Conservation (phyloP, 37 sponge, comb jelly and placozoan species). For the Oscarella lobularis region DNA sequence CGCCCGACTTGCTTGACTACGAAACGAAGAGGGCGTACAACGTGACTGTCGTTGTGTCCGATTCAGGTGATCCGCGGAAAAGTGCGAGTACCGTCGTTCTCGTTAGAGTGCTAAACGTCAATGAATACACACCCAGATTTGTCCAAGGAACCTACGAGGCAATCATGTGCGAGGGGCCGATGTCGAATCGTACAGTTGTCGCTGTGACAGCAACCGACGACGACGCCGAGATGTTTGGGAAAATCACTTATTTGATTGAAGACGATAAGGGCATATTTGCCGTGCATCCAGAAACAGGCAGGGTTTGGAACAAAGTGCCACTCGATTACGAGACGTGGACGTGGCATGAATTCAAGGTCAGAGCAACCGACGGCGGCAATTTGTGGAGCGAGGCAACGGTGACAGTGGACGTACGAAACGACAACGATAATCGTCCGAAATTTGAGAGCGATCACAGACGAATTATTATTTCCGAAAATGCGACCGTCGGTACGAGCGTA, state of each 20-base stretch:
- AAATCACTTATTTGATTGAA: not conserved
- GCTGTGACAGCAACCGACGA: not conserved
- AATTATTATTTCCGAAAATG: not conserved
- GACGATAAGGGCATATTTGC: not conserved
- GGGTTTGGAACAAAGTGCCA: not conserved
- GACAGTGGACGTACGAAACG: not conserved
- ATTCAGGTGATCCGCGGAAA: not conserved
- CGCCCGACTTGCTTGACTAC: not conserved
- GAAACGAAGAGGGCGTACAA: not conserved
- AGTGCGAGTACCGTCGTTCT: not conserved
- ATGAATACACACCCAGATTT: not conserved
- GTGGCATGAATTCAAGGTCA: not conserved
- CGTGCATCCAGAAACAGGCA: not conserved
- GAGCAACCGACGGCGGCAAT: not conserved
- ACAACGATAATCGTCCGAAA: not conserved
- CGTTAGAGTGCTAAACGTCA: not conserved
- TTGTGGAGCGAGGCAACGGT: not conserved
- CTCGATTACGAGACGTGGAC: not conserved
- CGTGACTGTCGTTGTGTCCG: not conserved
- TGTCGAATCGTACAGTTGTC: not conserved
- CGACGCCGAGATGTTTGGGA: not conserved
- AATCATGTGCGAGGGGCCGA: not conserved
- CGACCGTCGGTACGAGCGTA: not conserved
- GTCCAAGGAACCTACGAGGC: not conserved
- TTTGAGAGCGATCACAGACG: not conserved